Conservation (phyloP, 2,113 vertebrate genomes). For the Cheirogaleus medius region DNA sequence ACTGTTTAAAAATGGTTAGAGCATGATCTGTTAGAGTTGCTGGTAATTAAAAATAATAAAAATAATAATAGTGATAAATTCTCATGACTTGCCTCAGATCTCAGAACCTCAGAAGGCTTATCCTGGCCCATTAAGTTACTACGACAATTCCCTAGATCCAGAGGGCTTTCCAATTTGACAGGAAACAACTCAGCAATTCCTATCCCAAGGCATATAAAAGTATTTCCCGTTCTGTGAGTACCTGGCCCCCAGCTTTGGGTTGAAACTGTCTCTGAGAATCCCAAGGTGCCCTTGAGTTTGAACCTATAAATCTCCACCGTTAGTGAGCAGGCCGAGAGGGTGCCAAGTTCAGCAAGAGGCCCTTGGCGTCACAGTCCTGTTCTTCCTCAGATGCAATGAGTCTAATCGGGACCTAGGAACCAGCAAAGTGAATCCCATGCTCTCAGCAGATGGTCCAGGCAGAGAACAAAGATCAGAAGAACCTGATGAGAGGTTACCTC, state of each 20-base stretch:
- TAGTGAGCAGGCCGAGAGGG: background rate
- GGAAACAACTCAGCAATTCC: slow-evolving; percentile 80
- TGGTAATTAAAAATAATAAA: slow-evolving; percentile 67
- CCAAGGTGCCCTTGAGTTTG: slow-evolving; percentile 58
- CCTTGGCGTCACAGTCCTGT: slow-evolving; percentile 67
- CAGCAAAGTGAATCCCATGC: slow-evolving; percentile 80
- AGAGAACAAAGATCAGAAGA: slow-evolving; percentile 90
- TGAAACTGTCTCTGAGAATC: slow-evolving; percentile 65
- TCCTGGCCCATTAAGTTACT: slow-evolving; percentile 72
- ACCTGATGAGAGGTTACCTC: slow-evolving; percentile 89
- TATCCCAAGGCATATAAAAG: slow-evolving; percentile 55
- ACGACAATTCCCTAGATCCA: slow-evolving; percentile 76
- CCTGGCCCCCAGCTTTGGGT: slow-evolving; percentile 54
- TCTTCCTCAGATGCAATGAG: slow-evolving; percentile 82
- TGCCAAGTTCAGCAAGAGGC: slow-evolving; percentile 73
- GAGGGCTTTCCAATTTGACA: slow-evolving; percentile 71
- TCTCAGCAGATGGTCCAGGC: slow-evolving; percentile 89
- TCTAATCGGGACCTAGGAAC: slow-evolving; percentile 79
- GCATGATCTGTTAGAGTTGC: background rate
- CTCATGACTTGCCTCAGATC: slow-evolving; percentile 75
- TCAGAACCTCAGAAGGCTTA: slow-evolving; percentile 79
- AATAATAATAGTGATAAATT: slow-evolving; percentile 72
- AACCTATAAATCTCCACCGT: slow-evolving; percentile 75
- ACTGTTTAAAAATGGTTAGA: slow-evolving; percentile 42
- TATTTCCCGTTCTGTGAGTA: slow-evolving; percentile 70